Conservation (phyloP, 2,888 invertebrate genomes). For the Sisyra terminalis region DNA sequence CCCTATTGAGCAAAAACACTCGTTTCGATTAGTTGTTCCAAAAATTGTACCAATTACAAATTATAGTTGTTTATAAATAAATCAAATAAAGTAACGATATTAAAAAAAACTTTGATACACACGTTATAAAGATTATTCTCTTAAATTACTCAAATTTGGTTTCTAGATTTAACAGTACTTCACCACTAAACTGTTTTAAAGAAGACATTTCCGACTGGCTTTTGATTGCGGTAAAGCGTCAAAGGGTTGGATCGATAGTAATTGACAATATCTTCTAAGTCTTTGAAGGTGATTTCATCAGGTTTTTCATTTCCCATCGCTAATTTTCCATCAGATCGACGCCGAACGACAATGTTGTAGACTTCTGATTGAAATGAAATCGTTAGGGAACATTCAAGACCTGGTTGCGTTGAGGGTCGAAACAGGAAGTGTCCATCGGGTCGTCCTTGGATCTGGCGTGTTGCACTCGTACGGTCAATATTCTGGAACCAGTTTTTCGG, state of each 20-base stretch:
- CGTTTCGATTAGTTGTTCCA: too few species aligned
- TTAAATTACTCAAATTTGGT: too few species aligned
- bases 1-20: too few species aligned
- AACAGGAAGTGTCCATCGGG: slow-evolving; percentile 6
- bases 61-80: too few species aligned
- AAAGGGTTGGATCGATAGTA: not conserved
- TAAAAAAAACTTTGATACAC: too few species aligned
- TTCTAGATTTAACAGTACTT: too few species aligned
- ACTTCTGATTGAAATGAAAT: not conserved
- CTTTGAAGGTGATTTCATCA: not conserved
- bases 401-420: not conserved
- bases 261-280: not conserved
- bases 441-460: not conserved
- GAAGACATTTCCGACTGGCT: too few species aligned
- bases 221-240: not conserved
- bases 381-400: not conserved
- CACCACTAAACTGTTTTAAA: too few species aligned
- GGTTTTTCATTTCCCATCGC: slow-evolving; percentile 3
- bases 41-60: too few species aligned
- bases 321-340: not conserved
- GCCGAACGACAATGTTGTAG: slow-evolving; percentile 2
- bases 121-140: too few species aligned
- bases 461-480: not conserved
- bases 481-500: not conserved
- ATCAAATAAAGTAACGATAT: too few species aligned